Conservation (phyloP, 2,113 vertebrate genomes). For the human (Homo sapiens) region DNA sequence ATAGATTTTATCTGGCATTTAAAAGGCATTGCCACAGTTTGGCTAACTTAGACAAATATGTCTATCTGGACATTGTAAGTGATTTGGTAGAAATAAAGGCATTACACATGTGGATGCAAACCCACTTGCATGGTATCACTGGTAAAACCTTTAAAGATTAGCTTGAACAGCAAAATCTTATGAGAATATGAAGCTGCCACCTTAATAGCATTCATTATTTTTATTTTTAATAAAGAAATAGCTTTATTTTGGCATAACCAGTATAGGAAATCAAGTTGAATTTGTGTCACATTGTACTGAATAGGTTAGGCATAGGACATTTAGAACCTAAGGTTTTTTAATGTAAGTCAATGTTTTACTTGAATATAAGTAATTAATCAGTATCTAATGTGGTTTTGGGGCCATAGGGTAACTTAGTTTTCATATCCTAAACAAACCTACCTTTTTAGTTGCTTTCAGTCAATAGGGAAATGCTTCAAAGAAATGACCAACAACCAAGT, state of each 20-base stretch:
- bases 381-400: background rate
- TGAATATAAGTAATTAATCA: background rate
- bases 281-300: background rate
- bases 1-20: background rate
- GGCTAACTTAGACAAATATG: background rate
- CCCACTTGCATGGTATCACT: background rate
- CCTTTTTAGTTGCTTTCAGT: background rate
- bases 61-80: background rate
- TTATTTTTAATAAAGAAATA: constrained; percentile 17
- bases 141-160: background rate
- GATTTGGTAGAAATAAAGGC: background rate
- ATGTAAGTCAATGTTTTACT: background rate
- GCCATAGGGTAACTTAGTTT: background rate
- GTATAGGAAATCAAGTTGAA: background rate
- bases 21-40: background rate
- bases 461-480: background rate
- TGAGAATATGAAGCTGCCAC: background rate
- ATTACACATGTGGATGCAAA: background rate
- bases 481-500: background rate
- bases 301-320: background rate
- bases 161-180: background rate
- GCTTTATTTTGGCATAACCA: background rate
- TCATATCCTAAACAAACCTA: background rate
- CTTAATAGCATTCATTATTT: background rate
- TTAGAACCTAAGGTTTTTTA: background rate